Evolutionary conservation across 2,797 vertebrate species (phyloP).

Genomic region (Euphonia xanthogaster): DNA sequence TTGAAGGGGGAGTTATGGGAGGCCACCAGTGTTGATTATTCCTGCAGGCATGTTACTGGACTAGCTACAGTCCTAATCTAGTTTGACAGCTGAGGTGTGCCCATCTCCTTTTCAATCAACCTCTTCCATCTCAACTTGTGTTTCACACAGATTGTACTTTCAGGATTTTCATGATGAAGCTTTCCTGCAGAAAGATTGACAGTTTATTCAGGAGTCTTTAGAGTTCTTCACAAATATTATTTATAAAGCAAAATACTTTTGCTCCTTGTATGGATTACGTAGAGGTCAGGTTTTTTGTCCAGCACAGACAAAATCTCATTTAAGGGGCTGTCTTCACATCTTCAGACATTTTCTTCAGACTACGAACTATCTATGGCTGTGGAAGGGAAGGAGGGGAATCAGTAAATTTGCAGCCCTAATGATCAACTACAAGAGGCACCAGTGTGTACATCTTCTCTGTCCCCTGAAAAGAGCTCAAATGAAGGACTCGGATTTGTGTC

Average conservation of each 20-base stretch:
- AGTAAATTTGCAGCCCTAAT: background rate
- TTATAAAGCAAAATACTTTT: background rate
- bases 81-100: background rate
- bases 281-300: background rate
- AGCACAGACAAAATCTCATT: background rate
- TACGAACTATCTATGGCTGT: background rate
- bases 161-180: background rate
- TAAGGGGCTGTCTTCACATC: background rate
- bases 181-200: background rate
- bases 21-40: background rate
- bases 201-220: background rate
- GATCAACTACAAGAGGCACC: background rate
- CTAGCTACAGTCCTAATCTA: background rate
- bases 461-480: background rate
- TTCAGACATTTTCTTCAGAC: background rate
- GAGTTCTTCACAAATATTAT: background rate
- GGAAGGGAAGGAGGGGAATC: background rate
- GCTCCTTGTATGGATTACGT: rapidly evolving
- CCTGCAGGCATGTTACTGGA: background rate
- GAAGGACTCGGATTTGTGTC: background rate
- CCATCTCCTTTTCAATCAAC: background rate
- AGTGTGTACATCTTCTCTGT: rapidly evolving
- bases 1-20: background rate
- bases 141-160: background rate
- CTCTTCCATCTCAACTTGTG: background rate